Evolutionary conservation across 2,888 invertebrate genomes (phyloP), one percentile per base, ranked within the genome.

Genomic region (Drosophila quasianomalipes): DNA sequence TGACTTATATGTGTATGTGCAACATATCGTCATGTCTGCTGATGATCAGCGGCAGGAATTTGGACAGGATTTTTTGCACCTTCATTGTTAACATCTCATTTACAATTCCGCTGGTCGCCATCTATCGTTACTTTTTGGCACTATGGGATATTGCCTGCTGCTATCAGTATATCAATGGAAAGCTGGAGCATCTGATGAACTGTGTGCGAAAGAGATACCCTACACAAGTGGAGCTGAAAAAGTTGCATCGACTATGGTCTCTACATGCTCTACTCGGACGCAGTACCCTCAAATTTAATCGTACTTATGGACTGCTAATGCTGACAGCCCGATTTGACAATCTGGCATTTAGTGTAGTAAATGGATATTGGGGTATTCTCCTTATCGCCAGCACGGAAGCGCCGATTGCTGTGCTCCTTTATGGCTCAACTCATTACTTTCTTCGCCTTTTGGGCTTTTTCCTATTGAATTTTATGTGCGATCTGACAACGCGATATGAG

Each of bases 111-210:
- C 2, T 61, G 1, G 12, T 74, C 4, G 75, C 86, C 9, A 70
- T 63, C 7, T 68, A 81, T 58, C 57, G 82, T 0, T 85, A 82
- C 19, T 89, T 69, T 19, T 30, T 83, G 14, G 61, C 72, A 0
- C 12, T 89, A 3, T 89, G 89, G 89, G 60, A 79, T 4, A 75
- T 85, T 7, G 62, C 76, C 1, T 22, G 54, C 2, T 74, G 68
- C 6, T 86, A 70, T 54, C 63, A 74, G 22, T 68, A 49, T 28
- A 63, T 85, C 19, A 86, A 84, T 19, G 9, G 7, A 0, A 65
- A 71, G 1, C 3, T 83, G 12, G 53, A 67, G 0, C 58, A 31
- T 0, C 44, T 85, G 0, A 19, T 65, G 0, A 26, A 3, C 3
- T 30, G 57, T 14, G 26, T 30, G 5, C 4, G 16, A 9, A 3